phyloP scores from a whole-genome alignment of 2,797 vertebrate genomes.

The Phrynocephalus vlangalii region DNA sequence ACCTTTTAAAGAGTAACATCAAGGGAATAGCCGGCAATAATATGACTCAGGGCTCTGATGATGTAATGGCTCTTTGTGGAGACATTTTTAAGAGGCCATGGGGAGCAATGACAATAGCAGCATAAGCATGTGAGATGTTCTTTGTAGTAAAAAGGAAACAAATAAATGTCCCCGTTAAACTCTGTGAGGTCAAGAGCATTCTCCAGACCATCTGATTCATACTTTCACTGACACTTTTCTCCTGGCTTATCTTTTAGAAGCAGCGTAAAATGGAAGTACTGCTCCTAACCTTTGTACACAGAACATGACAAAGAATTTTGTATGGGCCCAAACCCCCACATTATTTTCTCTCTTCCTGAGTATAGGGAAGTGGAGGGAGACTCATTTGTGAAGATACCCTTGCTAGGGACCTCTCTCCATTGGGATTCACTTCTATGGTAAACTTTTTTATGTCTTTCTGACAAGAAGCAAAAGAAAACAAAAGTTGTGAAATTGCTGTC shows the following conservation, averaged over 20 bases:
- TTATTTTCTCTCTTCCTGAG: neutral
- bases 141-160: slow-evolving; percentile 78
- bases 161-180: slow-evolving; percentile 77
- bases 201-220: slow-evolving; percentile 71
- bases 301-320: slow-evolving; percentile 20
- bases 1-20: slow-evolving; percentile 56
- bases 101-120: slow-evolving; percentile 71
- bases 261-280: slow-evolving; percentile 65
- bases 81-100: slow-evolving; percentile 71
- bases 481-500: no score
- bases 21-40: slow-evolving; percentile 62
- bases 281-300: slow-evolving; percentile 55
- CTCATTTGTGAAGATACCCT: neutral
- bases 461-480: no score
- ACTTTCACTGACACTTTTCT: slow-evolving; percentile 54
- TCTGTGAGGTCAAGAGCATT: slow-evolving; percentile 71
- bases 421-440: neutral
- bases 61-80: slow-evolving; percentile 68
- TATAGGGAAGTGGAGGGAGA: neutral
- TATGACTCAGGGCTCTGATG: slow-evolving; percentile 64
- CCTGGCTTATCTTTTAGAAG: slow-evolving; percentile 63
- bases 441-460: neutral
- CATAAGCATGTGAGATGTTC: slow-evolving; percentile 72
- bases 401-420: neutral
- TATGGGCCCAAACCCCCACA: neutral